These are phyloP conservation scores for Poliocrania exsul DNA, from an alignment of 2,797 vertebrate species.

Conservation along the genomic window DNA sequence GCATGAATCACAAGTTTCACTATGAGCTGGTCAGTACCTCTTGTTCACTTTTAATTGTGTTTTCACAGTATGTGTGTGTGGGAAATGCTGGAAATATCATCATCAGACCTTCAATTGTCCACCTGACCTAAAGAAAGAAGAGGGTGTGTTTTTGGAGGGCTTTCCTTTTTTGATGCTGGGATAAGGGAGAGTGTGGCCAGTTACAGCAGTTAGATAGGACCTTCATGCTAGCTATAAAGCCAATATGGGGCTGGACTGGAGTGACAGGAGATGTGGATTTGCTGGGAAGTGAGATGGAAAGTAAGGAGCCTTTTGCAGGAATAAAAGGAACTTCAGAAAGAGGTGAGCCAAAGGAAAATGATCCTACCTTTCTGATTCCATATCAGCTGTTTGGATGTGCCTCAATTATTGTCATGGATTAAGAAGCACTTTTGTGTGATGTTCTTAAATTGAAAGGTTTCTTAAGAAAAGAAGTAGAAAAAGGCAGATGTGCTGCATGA, in stretches of 20 bases:
- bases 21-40: background rate
- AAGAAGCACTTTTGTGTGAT: background rate
- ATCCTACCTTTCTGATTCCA: background rate
- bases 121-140: background rate
- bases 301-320: background rate
- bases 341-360: background rate
- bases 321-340: background rate
- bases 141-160: background rate
- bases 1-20: conserved; percentile 25
- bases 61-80: background rate
- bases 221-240: background rate
- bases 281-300: background rate
- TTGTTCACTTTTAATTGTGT: conserved; percentile 2
- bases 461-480: background rate
- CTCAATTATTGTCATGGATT: background rate
- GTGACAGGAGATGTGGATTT: background rate
- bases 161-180: background rate
- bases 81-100: conserved; percentile 18
- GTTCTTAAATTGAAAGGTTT: background rate
- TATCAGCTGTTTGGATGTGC: background rate
- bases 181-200: background rate
- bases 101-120: background rate
- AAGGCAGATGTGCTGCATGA: background rate
- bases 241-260: background rate
- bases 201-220: background rate